phyloP scores from a whole-genome alignment of 2,113 vertebrate species.

The Trematocara zebra region DNA sequence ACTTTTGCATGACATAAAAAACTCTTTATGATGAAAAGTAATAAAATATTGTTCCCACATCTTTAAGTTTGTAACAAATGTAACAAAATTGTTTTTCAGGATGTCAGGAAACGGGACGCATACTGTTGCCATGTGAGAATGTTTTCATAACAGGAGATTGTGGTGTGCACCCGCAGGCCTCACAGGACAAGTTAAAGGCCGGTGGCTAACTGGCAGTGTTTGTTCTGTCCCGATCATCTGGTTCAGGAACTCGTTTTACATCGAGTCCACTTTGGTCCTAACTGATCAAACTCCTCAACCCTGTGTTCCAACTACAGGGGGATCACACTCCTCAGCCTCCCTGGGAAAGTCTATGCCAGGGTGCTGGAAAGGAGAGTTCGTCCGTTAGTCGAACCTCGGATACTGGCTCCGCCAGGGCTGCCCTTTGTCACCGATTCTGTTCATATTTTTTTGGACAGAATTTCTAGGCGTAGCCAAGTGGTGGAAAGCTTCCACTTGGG shows the following conservation, averaged over 20 bases:
- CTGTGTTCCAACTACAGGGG: rapidly evolving
- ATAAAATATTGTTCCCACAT: constrained; percentile 31
- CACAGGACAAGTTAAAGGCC: rapidly evolving
- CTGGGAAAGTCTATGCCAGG: too few relatives aligned
- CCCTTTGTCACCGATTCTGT: not conserved
- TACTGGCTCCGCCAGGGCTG: rapidly evolving
- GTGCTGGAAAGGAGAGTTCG: rapidly evolving
- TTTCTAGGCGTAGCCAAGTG: rapidly evolving
- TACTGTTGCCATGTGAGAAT: rapidly evolving
- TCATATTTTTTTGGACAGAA: rapidly evolving
- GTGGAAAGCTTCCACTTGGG: rapidly evolving
- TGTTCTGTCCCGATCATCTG: not conserved
- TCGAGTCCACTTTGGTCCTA: not conserved
- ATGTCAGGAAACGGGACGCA: not conserved
- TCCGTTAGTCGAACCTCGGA: rapidly evolving
- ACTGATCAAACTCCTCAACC: not conserved
- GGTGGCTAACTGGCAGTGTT: not conserved
- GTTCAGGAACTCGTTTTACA: not conserved
- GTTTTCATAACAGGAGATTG: not conserved
- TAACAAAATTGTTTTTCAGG: not conserved
- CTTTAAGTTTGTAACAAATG: not conserved
- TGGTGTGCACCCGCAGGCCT: not conserved
- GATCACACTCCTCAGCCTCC: not conserved
- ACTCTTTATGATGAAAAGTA: constrained; percentile 73
- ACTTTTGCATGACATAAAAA: constrained; percentile 84